These are phyloP conservation scores for Actias luna DNA, from an alignment of 2,888 invertebrate genomes.

Conservation along the genomic window DNA sequence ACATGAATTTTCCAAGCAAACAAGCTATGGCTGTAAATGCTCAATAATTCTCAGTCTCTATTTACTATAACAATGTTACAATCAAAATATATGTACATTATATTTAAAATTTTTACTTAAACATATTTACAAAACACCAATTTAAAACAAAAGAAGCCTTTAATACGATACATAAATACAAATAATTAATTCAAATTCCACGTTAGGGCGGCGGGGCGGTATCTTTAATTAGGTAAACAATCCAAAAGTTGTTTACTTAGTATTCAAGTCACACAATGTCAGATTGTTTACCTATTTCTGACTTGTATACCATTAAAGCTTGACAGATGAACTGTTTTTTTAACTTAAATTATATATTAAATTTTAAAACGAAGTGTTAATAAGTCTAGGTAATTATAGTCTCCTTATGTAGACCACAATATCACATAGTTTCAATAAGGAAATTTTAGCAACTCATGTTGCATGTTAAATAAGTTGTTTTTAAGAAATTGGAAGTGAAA, in stretches of 20 bases:
- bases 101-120: background rate
- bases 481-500: no score
- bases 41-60: no score
- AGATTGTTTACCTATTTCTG: conserved; percentile 15
- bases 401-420: background rate
- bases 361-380: background rate
- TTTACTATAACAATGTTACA: no score
- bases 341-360: conserved; percentile 10
- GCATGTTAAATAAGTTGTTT: background rate
- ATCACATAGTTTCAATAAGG: background rate
- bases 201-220: background rate
- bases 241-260: conserved; percentile 1
- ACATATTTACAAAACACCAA: background rate
- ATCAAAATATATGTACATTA: no score
- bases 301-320: conserved; percentile 11
- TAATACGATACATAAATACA: background rate
- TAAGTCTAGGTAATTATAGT: background rate
- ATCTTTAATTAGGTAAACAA: conserved; percentile 11
- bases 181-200: background rate
- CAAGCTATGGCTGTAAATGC: no score
- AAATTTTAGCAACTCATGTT: background rate
- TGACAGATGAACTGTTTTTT: conserved; percentile 15
- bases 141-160: background rate
- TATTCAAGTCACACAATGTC: conserved; percentile 8
- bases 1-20: no score